Conservation (phyloP, 2,797 vertebrate species). For the Nothura maculosa region DNA sequence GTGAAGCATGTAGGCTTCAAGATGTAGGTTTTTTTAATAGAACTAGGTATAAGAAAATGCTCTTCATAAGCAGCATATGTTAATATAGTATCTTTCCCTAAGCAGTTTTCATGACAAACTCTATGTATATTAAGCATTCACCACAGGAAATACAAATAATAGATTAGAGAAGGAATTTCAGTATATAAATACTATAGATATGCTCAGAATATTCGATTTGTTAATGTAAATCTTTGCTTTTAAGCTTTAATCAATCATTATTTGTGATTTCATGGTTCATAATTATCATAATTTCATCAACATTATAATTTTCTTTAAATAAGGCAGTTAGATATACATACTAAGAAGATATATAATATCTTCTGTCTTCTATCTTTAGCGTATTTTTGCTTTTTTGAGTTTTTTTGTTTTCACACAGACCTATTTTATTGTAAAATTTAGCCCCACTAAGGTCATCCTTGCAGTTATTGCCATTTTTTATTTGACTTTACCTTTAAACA, state of each 20-base stretch:
- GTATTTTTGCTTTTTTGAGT: not conserved
- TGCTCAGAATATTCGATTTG: not conserved
- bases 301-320: not conserved
- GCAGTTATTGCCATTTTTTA: not conserved
- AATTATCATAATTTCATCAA: not conserved
- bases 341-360: not conserved
- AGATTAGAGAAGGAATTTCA: not conserved
- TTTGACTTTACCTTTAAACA: not conserved
- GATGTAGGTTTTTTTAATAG: not conserved
- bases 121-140: not conserved
- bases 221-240: not conserved
- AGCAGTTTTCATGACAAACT: not conserved
- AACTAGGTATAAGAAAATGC: slow-evolving; percentile 27
- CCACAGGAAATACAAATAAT: not conserved
- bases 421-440: not conserved
- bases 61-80: not conserved
- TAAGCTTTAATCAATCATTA: not conserved
- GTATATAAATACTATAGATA: not conserved
- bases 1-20: not conserved
- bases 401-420: not conserved
- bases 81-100: not conserved
- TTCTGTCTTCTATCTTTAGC: too few species aligned
- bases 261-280: too few species aligned
- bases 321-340: not conserved
- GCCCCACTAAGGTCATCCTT: not conserved